Percentiles rank a stretch among this genome's conserved stretches.
These are phyloP conservation scores for Elaphurus davidianus DNA, from an alignment of 2,113 vertebrate genomes.

Conservation along the genomic window DNA sequence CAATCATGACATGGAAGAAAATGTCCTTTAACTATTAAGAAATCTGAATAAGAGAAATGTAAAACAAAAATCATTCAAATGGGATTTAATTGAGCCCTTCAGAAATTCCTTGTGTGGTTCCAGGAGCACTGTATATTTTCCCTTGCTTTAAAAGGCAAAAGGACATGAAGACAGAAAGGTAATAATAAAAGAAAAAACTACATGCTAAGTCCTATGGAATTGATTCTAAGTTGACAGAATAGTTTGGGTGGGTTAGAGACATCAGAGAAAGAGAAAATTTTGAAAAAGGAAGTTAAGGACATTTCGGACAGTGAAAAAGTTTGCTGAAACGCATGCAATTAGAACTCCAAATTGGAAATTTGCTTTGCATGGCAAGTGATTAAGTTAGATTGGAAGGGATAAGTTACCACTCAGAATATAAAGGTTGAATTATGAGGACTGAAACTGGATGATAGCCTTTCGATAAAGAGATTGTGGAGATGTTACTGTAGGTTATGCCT, in stretches of 20 bases:
- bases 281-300: not conserved
- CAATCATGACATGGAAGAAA: not conserved
- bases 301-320: not conserved
- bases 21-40: not conserved
- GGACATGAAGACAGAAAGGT: not conserved
- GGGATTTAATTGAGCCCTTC: not conserved
- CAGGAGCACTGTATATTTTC: not conserved
- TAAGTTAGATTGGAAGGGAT: not conserved
- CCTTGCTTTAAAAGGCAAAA: not conserved
- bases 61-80: not conserved
- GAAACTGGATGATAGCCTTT: not conserved
- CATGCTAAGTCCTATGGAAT: not conserved
- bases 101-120: not conserved
- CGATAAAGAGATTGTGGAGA: not conserved
- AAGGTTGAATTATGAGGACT: not conserved
- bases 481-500: not conserved
- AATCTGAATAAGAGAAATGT: not conserved
- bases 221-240: not conserved
- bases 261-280: not conserved
- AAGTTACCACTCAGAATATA: not conserved
- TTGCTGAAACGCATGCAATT: not conserved
- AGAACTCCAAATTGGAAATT: not conserved
- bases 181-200: not conserved
- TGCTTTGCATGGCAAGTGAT: not conserved
- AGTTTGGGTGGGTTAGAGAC: not conserved